Conservation (phyloP, 2,797 vertebrate species). For the Pangasius macronema region DNA sequence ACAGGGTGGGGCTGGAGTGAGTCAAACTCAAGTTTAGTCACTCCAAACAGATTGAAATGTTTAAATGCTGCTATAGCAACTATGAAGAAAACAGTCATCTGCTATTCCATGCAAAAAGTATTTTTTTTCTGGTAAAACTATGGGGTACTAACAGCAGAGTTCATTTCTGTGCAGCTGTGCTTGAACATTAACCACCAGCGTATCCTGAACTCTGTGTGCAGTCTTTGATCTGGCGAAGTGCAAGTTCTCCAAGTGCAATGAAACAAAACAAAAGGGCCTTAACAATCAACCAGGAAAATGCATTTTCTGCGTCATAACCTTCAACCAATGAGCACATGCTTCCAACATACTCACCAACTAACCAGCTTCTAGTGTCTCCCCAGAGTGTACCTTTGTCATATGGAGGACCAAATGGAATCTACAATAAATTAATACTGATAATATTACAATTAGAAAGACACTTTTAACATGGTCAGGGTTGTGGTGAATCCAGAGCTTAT, state of each 20-base stretch:
- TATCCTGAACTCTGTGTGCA: constrained; percentile 55
- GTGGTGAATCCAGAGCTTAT: neutral
- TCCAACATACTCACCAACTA: neutral
- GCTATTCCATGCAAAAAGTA: constrained; percentile 44
- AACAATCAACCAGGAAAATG: neutral
- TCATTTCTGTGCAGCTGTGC: constrained; percentile 46
- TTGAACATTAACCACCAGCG: constrained; percentile 64
- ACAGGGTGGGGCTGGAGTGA: constrained; percentile 71
- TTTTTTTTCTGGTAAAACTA: constrained; percentile 37
- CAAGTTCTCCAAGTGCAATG: constrained; percentile 19
- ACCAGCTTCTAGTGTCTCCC: neutral
- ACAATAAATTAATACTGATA: neutral
- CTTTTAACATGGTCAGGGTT: neutral
- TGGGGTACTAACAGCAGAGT: constrained; percentile 32
- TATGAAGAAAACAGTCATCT: constrained; percentile 68
- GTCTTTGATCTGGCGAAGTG: constrained; percentile 57
- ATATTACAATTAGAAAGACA: neutral
- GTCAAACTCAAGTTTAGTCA: constrained; percentile 70
- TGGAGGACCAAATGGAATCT: neutral
- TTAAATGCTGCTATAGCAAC: constrained; percentile 73
- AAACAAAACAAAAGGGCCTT: constrained; percentile 26
- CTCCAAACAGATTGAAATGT: constrained; percentile 73
- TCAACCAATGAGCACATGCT: neutral
- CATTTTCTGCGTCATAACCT: neutral
- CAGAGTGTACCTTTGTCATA: neutral